Base-by-base conservation (phyloP, 2,888 invertebrate species). In the Gisinianus flammeolus region DNA sequence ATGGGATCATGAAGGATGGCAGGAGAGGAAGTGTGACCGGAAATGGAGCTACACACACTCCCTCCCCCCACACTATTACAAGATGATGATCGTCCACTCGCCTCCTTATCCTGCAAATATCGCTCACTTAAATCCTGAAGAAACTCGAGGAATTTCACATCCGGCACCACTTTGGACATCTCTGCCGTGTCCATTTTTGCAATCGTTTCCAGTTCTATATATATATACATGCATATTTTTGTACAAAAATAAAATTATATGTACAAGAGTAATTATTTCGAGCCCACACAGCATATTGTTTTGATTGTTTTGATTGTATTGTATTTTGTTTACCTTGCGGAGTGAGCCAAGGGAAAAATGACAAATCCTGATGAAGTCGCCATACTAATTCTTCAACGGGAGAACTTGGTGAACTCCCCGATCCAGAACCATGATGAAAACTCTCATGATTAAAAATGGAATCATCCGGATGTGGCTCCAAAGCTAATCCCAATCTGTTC, bases 171-270 rank as follows among this genome's bases (percentile, higher is more conserved):
- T 86, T 95, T 94, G 78, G 93, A 92, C 85, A 95, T 89, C 81
- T 93, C 94, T 83, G 95, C 94, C 8, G 94, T 94, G 88, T 95
- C 94, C 94, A 95, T 95, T 86, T 95, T 94, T 79, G 94, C 93
- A 64, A 95, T 88, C 28, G 94, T 89, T 86, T 95, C 95, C 86
- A 95, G 88, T 86, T 95, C 95, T n/a, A n/a, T n/a, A n/a, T n/a
- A n/a, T n/a, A n/a, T n/a, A n/a, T n/a, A n/a, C n/a, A n/a, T n/a
- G n/a, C n/a, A n/a, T n/a, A n/a, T n/a, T n/a, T n/a, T n/a, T n/a
- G n/a, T n/a, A n/a, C n/a, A n/a, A n/a, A n/a, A n/a, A n/a, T n/a
- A n/a, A n/a, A n/a, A n/a, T n/a, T n/a, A n/a, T n/a, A n/a, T n/a
- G n/a, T n/a, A n/a, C n/a, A n/a, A n/a, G n/a, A n/a, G n/a, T n/a